Evolutionary conservation across 2,797 vertebrate genomes (phyloP), one percentile per base, ranked within the genome.

Genomic region (Rallus crepitans): DNA sequence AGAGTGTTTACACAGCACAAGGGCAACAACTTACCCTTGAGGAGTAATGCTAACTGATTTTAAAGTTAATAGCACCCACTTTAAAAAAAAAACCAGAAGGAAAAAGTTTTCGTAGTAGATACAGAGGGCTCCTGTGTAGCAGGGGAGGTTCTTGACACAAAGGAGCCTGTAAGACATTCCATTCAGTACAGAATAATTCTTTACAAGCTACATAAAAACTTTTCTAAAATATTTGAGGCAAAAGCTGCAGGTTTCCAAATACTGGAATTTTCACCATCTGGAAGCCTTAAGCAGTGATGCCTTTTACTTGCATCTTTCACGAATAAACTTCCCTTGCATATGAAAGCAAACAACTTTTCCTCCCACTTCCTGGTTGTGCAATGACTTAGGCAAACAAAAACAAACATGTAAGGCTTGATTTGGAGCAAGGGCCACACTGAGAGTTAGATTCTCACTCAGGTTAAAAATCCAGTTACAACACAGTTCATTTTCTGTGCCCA

Each of bases 301-400:
- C 92, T 93, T 95, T 96, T 89, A 91, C 75, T 97, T 92, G 72
- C 59, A 77, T 90, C 88, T 93, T 93, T 71, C 60, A 77, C 3
- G 82, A 90, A 85, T 91, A 96, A 93, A 95, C 90, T 80, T 93
- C 71, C 39, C 82, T 77, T 90, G 33, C 42, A 82, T 72, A 82
- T 40, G 63, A 96, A 95, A 96, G 84, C 82, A 91, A 96, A 96
- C 82, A 87, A 85, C 69, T 89, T 93, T 90, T 93, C 65, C 93
- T 91, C 47, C 71, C 50, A 66, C 81, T 87, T 96, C 94, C 89
- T 93, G 68, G 57, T 71, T 93, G 76, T 76, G 90, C 91, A 95
- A 81, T 75, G 53, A 77, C 80, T 94, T 85, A 60, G 59, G 48
- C 93, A 94, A 96, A 94, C 75, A 96, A 89, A 95, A 86, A 93